These are phyloP conservation scores for Phallusia fumigata DNA, from an alignment of 23 tunicate species.

Conservation along the genomic window DNA sequence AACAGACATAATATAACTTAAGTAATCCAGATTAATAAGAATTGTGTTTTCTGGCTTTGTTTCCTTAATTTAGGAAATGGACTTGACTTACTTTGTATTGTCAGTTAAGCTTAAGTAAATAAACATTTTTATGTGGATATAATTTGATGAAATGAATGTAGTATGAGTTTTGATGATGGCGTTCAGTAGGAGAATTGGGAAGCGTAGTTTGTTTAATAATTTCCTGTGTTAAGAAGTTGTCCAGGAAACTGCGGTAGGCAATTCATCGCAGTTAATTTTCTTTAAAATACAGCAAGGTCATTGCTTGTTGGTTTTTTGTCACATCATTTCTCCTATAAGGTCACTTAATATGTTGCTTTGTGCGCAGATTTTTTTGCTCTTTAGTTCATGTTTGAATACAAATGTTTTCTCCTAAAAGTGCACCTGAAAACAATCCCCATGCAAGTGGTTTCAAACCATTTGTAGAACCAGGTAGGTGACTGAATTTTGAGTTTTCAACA, in stretches of 20 bases:
- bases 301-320: background rate
- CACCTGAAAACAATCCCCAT: constrained; percentile 1
- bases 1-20: too few relatives aligned
- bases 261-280: background rate
- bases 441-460: constrained; percentile 8
- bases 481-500: background rate
- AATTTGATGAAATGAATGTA: background rate
- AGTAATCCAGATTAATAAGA: too few relatives aligned
- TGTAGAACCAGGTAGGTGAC: background rate
- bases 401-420: background rate
- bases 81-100: too few relatives aligned
- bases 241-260: constrained; percentile 13
- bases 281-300: too few relatives aligned
- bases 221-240: background rate
- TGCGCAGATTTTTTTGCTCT: constrained; percentile 1
- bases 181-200: constrained; percentile 11
- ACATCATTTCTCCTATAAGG: background rate
- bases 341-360: background rate
- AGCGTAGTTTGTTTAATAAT: background rate
- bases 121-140: too few relatives aligned
- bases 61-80: too few relatives aligned
- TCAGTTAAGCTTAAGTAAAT: too few relatives aligned
- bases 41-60: too few relatives aligned
- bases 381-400: constrained; percentile 1
- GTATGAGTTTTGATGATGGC: background rate